Conservation (phyloP, 2,888 invertebrate species). For the Tetranychus piercei region DNA sequence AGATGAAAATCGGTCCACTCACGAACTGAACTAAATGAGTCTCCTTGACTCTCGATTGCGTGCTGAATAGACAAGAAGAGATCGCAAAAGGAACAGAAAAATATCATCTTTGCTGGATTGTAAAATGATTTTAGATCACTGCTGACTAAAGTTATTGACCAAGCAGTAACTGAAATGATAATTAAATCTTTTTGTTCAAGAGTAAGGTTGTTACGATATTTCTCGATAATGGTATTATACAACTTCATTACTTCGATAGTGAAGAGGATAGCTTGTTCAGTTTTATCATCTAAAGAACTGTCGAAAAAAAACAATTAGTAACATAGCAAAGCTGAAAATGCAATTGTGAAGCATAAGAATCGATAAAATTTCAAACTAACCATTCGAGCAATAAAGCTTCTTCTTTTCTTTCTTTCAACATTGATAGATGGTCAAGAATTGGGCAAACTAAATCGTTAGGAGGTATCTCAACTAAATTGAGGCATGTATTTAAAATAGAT, state of each 20-base stretch:
- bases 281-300: not conserved
- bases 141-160: not conserved
- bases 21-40: not conserved
- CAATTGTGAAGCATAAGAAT: not conserved
- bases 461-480: not conserved
- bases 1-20: conserved; percentile 11
- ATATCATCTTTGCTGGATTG: not conserved
- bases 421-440: not conserved
- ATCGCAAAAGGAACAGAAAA: not conserved
- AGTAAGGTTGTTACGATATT: not conserved
- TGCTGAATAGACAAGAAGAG: not conserved
- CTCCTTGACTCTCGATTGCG: not conserved
- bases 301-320: not conserved
- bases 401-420: not conserved
- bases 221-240: not conserved
- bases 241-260: conserved; percentile 3
- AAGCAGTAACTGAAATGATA: not conserved
- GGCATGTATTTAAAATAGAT: not conserved
- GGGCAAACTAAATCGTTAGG: not conserved
- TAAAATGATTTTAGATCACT: conserved; percentile 4
- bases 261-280: not conserved
- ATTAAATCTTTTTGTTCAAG: conserved; percentile 7
- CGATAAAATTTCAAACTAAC: not conserved
- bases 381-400: not conserved
- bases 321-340: not conserved